A percentile compares a stretch with the other conserved stretches of the same genome.
Evolutionary conservation across 2,797 vertebrate species (phyloP).

Genomic region (Falco cherrug): DNA sequence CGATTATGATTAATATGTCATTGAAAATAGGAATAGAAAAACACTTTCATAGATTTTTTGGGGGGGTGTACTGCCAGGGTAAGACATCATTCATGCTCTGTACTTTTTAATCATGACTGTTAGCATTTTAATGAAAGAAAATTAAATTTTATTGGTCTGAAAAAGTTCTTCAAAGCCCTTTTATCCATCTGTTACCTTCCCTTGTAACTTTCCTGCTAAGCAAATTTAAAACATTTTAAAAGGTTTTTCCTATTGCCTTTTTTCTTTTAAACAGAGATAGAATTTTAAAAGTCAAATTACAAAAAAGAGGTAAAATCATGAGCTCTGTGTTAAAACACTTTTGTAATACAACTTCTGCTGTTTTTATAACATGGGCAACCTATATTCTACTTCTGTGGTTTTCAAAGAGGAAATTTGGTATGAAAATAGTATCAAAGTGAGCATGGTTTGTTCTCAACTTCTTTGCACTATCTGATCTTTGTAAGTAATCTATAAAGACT

Average conservation of each 20-base stretch:
- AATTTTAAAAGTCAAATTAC: neutral
- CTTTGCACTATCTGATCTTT: conserved; percentile 52
- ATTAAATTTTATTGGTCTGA: neutral
- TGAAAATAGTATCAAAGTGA: conserved; percentile 39
- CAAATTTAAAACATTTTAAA: neutral
- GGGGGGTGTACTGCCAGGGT: neutral
- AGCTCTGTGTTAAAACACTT: neutral
- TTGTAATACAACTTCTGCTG: neutral
- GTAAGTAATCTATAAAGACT: conserved; percentile 45
- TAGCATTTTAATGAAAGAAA: neutral
- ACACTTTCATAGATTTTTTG: neutral
- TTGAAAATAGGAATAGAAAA: conserved; percentile 6
- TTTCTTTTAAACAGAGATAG: neutral
- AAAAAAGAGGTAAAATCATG: neutral
- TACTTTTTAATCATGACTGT: neutral
- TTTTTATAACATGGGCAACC: neutral
- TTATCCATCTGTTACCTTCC: neutral
- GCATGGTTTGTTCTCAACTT: conserved; percentile 42
- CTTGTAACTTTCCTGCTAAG: neutral
- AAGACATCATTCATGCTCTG: neutral
- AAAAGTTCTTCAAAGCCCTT: neutral
- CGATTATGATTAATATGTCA: neutral
- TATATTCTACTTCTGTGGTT: neutral
- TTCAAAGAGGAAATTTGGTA: conserved; percentile 43
- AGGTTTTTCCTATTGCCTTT: neutral